These are phyloP conservation scores for Nansenia antarctica DNA, from an alignment of 2,113 vertebrate genomes.

Conservation along the genomic window DNA sequence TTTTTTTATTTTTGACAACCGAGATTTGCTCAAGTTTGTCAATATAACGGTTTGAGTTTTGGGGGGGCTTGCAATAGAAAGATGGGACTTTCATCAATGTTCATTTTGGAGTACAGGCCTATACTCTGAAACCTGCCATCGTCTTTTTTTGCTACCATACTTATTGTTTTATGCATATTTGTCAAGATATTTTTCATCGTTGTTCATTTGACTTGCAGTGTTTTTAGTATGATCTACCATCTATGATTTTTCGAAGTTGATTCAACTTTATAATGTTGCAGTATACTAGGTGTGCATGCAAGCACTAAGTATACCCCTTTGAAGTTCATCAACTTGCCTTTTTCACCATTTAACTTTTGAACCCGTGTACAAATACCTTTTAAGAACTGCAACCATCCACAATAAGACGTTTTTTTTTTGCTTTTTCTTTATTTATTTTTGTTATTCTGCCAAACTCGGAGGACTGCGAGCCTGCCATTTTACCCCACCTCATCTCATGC, in stretches of 20 bases:
- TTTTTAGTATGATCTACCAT: constrained; percentile 61
- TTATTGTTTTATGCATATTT: constrained; percentile 55
- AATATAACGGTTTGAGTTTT: constrained; percentile 48
- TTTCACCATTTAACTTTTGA: constrained; percentile 80
- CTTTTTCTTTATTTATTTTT: constrained; percentile 56
- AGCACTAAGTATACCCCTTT: constrained; percentile 65
- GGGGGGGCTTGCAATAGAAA: constrained; percentile 47
- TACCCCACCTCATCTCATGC: constrained; percentile 93
- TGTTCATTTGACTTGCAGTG: constrained; percentile 85
- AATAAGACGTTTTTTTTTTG: constrained; percentile 72
- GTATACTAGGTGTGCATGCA: constrained; percentile 66
- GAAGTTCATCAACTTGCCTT: constrained; percentile 79
- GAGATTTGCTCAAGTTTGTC: constrained; percentile 42
- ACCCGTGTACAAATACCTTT: constrained; percentile 76
- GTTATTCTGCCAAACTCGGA: constrained; percentile 83
- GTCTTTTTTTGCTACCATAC: constrained; percentile 65
- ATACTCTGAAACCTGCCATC: constrained; percentile 80
- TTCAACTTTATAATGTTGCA: constrained; percentile 72
- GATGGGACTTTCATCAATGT: constrained; percentile 72
- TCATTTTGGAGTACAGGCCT: constrained; percentile 70
- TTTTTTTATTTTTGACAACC: constrained; percentile 47
- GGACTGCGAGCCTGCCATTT: constrained; percentile 85
- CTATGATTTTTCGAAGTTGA: constrained; percentile 79
- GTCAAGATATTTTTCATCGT: constrained; percentile 72
- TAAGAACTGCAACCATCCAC: constrained; percentile 84